Base-by-base conservation (phyloP, 2,888 invertebrate species). In the Luperina testacea region DNA sequence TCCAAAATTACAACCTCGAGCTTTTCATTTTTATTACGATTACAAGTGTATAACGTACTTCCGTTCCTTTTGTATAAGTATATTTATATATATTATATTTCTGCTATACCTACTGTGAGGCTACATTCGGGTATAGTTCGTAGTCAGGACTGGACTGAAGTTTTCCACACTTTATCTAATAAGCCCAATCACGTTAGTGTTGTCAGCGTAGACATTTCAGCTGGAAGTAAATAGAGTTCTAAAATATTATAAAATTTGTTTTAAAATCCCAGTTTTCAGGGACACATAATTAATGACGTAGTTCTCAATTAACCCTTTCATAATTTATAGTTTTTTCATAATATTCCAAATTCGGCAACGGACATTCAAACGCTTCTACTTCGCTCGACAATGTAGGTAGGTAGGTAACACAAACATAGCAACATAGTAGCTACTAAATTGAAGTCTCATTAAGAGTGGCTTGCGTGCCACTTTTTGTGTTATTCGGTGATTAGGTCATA, bases 401-500 rank as follows among this genome's bases (percentile, higher is more conserved):
- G 67, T 74, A 65, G n/a, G 38, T 57, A 79, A 59, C 27, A 68
- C 71, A 71, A 74, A 72, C 72, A 78, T 53, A 78, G 59, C 61
- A 76, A 77, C 81, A 67, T 65, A 69, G 81, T 77, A 75, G 61
- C 78, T 71, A 83, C 75, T 72, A 83, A 80, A 80, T 73, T 83
- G 72, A 81, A 77, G 64, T 84, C 78, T 74, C 78, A 88, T 88
- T 81, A 81, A 81, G 88, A 77, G 70, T 85, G 59, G 87, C 77
- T 83, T 79, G 87, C 81, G 88, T 83, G 82, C 88, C 71, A 87
- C 80, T 87, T 88, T 86, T 87, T 80, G 53, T 51, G 72, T 87
- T 81, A 88, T 85, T 88, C 76, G 85, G 81, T 69, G 83, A 88
- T 88, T 88, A 88, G 82, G 82, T 88, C 83, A 82, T 85, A 80